Base-by-base conservation (phyloP, 2,888 invertebrate species). In the Entomobrya multifasciata region DNA sequence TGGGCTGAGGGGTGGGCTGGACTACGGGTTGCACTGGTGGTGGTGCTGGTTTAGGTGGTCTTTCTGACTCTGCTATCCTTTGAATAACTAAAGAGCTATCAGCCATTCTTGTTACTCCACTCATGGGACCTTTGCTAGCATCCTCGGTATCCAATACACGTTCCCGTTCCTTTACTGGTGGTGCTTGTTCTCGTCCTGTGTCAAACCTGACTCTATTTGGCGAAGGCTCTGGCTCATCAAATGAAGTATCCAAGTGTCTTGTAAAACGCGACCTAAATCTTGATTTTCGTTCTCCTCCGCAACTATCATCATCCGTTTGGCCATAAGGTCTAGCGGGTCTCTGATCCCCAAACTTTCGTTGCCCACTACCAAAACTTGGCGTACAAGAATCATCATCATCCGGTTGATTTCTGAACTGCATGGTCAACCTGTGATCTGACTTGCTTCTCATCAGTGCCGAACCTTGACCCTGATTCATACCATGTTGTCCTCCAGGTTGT, bases 361-460 rank as follows among this genome's bases (percentile, higher is more conserved):
- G 81, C 0, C 88, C 87, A 41, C 96, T 94, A 0, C 95, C 95
- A 11, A 92, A 91, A 57, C 92, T 90, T 25, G 92, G 92, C 25
- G 90, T 85, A 41, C 91, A 89, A 67, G 80, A 79, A 72, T 91
- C 90, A 77, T 95, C 95, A 91, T 96, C 95, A 67, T 92, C 91
- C 25, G 97, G 96, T 92, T 97, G 96, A 92, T 96, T 96, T 47
- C 97, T 95, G 93, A 97, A 97, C 92, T 97, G 97, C 0, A 96
- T 94, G 5, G 97, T 97, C 88, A 98, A 93, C 55, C 98, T 95
- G 93, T 98, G 98, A 92, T 98, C 98, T 92, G 97, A 97, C 93
- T 98, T 98, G 88, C 97, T 97, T 90, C 98, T 94, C 94, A 97
- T 97, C 20, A 98, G 93, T 0, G 97, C 97, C 62, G 96, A 96